These are phyloP conservation scores for Cylindroiulus punctatus DNA, from an alignment of 2,888 invertebrate genomes.

Conservation along the genomic window DNA sequence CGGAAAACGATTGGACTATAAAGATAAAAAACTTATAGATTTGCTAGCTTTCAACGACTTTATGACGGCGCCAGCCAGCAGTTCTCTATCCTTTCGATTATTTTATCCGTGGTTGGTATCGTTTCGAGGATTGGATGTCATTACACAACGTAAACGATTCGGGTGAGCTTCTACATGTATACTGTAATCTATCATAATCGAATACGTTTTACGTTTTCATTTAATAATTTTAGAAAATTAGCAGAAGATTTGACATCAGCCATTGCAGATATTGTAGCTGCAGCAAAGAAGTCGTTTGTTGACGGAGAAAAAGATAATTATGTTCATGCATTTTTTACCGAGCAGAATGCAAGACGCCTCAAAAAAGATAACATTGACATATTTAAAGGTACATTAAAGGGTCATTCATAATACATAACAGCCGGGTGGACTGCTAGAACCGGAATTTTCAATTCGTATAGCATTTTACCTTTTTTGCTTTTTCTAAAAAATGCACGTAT, in stretches of 20 bases:
- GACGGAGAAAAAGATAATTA: constrained; percentile 49
- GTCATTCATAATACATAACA: too few relatives aligned
- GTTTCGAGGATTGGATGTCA: not conserved
- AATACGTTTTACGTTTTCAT: not conserved
- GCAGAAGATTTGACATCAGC: not conserved
- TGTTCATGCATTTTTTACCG: constrained; percentile 42
- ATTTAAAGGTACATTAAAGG: constrained; percentile 27
- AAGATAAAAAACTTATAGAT: not conserved
- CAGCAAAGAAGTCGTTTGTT: not conserved
- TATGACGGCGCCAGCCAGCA: not conserved
- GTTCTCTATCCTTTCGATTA: not conserved
- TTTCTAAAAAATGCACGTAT: not conserved
- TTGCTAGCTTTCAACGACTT: constrained; percentile 43
- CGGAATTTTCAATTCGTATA: too few relatives aligned
- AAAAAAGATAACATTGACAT: constrained; percentile 11
- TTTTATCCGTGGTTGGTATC: constrained; percentile 3
- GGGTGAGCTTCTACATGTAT: not conserved
- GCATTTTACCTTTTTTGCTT: not conserved
- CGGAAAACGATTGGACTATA: constrained; percentile 47
- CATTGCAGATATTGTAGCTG: not conserved
- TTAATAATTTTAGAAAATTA: not conserved
- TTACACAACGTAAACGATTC: not conserved
- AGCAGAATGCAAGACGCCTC: constrained; percentile 27
- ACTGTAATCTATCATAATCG: too few relatives aligned
- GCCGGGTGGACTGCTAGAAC: too few relatives aligned